Conservation (phyloP, 2,888 invertebrate genomes). For the Gymnoscelis rufifasciata region DNA sequence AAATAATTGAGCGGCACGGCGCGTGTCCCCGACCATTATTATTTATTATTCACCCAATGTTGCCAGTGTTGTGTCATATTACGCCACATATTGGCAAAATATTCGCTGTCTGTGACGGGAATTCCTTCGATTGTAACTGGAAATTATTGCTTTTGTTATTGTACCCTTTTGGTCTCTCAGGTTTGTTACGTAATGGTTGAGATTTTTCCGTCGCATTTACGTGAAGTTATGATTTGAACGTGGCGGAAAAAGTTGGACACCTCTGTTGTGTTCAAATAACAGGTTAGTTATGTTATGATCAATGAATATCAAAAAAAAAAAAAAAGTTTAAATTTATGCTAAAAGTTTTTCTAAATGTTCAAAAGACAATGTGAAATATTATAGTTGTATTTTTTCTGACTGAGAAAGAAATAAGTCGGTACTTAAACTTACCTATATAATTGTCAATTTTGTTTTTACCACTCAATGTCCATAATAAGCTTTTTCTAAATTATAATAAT, state of each 20-base stretch:
- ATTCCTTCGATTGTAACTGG: slow-evolving; percentile 40
- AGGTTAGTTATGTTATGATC: neutral
- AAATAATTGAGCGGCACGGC: slow-evolving; percentile 70
- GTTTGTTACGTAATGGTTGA: slow-evolving; percentile 11
- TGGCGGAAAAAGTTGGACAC: slow-evolving; percentile 9
- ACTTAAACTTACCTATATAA: too few relatives aligned
- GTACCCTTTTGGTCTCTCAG: slow-evolving; percentile 23
- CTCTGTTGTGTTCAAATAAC: slow-evolving; percentile 5
- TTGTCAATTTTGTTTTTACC: too few relatives aligned
- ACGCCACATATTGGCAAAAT: slow-evolving; percentile 71
- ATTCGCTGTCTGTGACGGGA: slow-evolving; percentile 65
- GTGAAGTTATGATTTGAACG: slow-evolving; percentile 12
- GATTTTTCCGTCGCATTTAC: slow-evolving; percentile 10
- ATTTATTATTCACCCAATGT: slow-evolving; percentile 73
- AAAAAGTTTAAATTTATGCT: neutral
- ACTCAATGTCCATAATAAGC: too few relatives aligned
- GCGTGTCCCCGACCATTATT: slow-evolving; percentile 55
- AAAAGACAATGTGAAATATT: too few relatives aligned
- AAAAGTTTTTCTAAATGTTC: neutral
- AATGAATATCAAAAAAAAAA: neutral
- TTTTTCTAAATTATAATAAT: too few relatives aligned
- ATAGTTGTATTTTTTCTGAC: too few relatives aligned
- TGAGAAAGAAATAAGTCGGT: too few relatives aligned
- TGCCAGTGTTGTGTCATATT: slow-evolving; percentile 75
- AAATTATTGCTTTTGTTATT: slow-evolving; percentile 31